Evolutionary conservation across 2,797 vertebrate genomes (phyloP), one percentile per base, ranked within the genome.

Genomic region (Melanotaenia parkinsoni): DNA sequence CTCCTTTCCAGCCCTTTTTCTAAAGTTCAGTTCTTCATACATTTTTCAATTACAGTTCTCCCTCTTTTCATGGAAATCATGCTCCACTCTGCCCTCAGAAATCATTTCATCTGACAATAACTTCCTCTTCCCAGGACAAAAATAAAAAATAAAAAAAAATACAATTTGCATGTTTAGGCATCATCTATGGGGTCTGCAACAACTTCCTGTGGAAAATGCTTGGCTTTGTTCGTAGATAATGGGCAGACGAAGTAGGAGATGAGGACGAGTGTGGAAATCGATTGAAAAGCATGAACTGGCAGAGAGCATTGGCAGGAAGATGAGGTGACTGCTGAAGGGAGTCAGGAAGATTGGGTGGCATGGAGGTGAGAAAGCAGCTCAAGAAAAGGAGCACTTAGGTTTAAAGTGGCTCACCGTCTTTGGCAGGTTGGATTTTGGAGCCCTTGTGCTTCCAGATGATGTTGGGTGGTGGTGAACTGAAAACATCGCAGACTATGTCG

Each of bases 401-500:
- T 58, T 57, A 22, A 26, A 63, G 20, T n/a, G 24, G 63, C 96
- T 96, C 88, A 99, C 98, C 97, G 1, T 99, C 98, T 94, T 97
- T 98, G 81, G 95, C 94, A 3, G 92, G 82, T 83, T 96, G 92
- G 78, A 99, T 96, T 70, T 92, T 96, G 76, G 87, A 87, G 74
- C 95, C 95, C 82, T 96, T 96, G 67, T 96, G 95, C 79, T 97
- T 98, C 98, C 98, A 99, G 83, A 96, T 95, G 84, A 99, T 96
- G 73, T 93, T 92, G 24, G 98, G 95, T 1, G 96, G 96, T 0
- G 98, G 95, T 0, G 97, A 99, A 77, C 97, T 98, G 91, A 96
- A 95, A 82, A 98, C 96, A 0, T 99, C 95, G 50, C 98, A 99
- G 67, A 97, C 83, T 0, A 99, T 97, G 88, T 96, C 92, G 0